phyloP scores from a whole-genome alignment of 2,888 invertebrate species.

The Idaea aversata region DNA sequence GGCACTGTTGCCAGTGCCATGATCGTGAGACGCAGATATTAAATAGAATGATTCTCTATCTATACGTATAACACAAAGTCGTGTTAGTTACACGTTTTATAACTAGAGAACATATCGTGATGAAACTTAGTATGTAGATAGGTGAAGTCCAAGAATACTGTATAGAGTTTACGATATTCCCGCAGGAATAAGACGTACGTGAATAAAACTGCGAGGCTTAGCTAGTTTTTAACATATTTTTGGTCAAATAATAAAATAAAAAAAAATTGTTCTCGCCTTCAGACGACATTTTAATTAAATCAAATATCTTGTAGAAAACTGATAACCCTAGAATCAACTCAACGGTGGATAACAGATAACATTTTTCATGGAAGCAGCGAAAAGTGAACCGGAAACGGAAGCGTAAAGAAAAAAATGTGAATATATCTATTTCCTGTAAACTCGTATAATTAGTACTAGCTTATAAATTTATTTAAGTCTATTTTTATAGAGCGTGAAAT shows the following conservation, averaged over 20 bases:
- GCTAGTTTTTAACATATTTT: background rate
- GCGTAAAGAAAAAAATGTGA: constrained; percentile 32
- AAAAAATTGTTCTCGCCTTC: too few species aligned
- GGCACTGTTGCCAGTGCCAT: too few species aligned
- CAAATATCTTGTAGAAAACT: constrained; percentile 15
- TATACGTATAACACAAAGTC: too few species aligned
- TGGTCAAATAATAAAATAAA: too few species aligned
- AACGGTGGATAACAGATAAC: constrained; percentile 23
- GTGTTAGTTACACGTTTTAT: too few species aligned
- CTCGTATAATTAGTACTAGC: constrained; percentile 33
- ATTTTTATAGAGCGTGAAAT: too few species aligned
- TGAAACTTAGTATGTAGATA: too few species aligned
- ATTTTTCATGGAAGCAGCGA: constrained; percentile 24
- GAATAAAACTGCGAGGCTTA: background rate
- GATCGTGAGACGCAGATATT: too few species aligned
- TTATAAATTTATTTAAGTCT: too few species aligned
- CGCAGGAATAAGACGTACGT: background rate
- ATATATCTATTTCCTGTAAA: constrained; percentile 27
- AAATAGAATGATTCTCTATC: too few species aligned
- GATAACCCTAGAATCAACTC: constrained; percentile 19
- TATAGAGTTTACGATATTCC: background rate
- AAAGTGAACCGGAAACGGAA: constrained; percentile 19
- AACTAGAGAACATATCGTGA: too few species aligned
- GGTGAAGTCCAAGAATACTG: too few species aligned
- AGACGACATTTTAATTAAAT: background rate